phyloP scores from a whole-genome alignment of 2,888 invertebrate species.

The Nemotelus nigrinus region DNA sequence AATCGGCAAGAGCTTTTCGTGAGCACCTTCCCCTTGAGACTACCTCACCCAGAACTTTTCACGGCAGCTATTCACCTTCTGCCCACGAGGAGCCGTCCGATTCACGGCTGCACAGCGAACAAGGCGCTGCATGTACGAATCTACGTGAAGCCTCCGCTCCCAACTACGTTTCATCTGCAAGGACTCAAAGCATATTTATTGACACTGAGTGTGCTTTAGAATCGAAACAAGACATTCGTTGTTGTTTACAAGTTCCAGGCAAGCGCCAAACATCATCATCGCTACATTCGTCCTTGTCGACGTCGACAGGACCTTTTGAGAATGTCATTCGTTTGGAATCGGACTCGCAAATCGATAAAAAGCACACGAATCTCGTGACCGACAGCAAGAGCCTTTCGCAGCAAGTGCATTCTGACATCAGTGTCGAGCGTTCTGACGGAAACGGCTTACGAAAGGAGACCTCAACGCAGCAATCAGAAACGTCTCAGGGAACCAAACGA shows the following conservation, averaged over 20 bases:
- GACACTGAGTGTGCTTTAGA: not conserved
- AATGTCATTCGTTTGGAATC: slow-evolving; percentile 14
- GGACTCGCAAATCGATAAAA: slow-evolving; percentile 33
- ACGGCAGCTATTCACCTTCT: slow-evolving; percentile 4
- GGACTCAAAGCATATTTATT: not conserved
- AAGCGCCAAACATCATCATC: slow-evolving; percentile 25
- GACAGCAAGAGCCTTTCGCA: not conserved
- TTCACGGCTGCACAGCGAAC: not conserved
- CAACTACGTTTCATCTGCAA: not conserved
- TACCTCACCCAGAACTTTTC: not conserved
- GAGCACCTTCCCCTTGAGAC: not conserved
- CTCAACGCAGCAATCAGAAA: not conserved
- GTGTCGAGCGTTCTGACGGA: not conserved
- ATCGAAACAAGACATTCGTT: slow-evolving; percentile 23
- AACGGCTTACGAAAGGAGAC: not conserved
- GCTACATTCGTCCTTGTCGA: slow-evolving; percentile 42
- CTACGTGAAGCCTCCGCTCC: not conserved
- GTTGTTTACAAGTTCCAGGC: slow-evolving; percentile 40
- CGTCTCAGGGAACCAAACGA: not conserved
- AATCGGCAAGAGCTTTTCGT: slow-evolving; percentile 9
- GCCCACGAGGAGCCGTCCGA: not conserved
- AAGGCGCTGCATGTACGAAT: not conserved
- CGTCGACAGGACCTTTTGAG: not conserved
- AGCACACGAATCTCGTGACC: not conserved
- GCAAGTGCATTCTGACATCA: slow-evolving; percentile 12